Evolutionary conservation across 1,140 invertebrate genomes (phyloP).

Genomic region (Aphidius gifuensis): DNA sequence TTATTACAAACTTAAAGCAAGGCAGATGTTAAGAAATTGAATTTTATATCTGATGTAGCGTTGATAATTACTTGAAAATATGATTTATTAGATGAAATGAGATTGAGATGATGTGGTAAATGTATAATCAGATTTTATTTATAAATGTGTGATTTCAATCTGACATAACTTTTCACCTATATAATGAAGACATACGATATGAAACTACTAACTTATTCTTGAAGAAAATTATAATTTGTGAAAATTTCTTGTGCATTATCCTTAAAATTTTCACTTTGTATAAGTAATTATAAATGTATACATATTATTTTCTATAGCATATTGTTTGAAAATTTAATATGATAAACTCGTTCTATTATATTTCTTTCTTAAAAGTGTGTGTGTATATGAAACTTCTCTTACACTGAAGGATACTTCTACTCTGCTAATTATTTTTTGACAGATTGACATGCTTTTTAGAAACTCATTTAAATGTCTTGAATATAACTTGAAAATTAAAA

Average conservation of each 20-base stretch:
- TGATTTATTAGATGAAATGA: conserved; percentile 41
- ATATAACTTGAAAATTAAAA: too few relatives aligned
- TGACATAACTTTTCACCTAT: conserved; percentile 33
- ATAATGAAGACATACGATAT: conserved; percentile 47
- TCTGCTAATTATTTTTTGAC: too few relatives aligned
- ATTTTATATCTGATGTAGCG: background rate
- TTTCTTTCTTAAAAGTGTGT: too few relatives aligned
- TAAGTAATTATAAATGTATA: background rate
- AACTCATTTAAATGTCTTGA: too few relatives aligned
- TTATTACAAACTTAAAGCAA: conserved; percentile 1
- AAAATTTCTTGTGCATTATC: background rate
- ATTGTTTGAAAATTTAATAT: background rate
- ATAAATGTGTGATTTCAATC: conserved; percentile 7
- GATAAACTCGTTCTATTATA: background rate
- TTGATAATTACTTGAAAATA: conserved; percentile 43
- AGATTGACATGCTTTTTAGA: too few relatives aligned
- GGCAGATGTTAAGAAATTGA: conserved; percentile 4
- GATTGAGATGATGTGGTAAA: conserved; percentile 25
- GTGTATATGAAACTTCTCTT: too few relatives aligned
- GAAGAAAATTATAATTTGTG: conserved; percentile 23
- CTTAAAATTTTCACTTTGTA: background rate
- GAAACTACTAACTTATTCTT: conserved; percentile 39
- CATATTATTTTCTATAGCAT: background rate
- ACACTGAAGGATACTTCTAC: too few relatives aligned
- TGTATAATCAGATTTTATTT: conserved; percentile 2